Conservation (phyloP, 2,797 vertebrate species). For the Sparidentex hasta region DNA sequence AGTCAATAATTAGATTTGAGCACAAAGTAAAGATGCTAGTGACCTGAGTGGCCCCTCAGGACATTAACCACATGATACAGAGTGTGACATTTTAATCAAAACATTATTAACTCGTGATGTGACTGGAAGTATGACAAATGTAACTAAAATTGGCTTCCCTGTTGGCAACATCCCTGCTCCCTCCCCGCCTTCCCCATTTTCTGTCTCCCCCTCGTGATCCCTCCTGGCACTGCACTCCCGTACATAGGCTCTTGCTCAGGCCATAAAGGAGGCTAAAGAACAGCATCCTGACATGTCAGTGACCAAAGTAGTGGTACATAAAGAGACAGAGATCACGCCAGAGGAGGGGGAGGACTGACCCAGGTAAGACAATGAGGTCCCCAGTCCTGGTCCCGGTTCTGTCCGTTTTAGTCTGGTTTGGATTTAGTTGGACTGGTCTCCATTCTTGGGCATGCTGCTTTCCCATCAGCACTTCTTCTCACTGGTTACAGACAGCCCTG, state of each 20-base stretch:
- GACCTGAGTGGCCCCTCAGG: constrained; percentile 6
- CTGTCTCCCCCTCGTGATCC: constrained; percentile 93
- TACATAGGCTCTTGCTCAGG: constrained; percentile 99
- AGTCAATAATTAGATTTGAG: constrained; percentile 39
- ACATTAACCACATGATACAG: constrained; percentile 16
- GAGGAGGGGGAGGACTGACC: constrained; percentile 97
- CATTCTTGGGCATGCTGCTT: constrained; percentile 74
- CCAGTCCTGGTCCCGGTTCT: constrained; percentile 71
- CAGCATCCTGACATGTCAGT: constrained; percentile 99
- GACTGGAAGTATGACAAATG: constrained; percentile 59
- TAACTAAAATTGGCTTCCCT: constrained; percentile 71
- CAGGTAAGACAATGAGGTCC: constrained; percentile 92
- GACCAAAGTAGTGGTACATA: constrained; percentile 99
- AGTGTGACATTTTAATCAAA: constrained; percentile 53
- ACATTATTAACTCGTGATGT: constrained; percentile 57
- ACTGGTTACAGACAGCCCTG: constrained; percentile 53
- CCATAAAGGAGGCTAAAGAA: constrained; percentile 99
- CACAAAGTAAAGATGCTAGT: constrained; percentile 20
- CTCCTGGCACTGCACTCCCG: constrained; percentile 78
- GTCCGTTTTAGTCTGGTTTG: constrained; percentile 59
- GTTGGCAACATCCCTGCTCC: constrained; percentile 84
- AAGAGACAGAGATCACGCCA: constrained; percentile 99
- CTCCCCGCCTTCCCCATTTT: constrained; percentile 91
- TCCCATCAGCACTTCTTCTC: constrained; percentile 65
- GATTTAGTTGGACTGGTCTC: constrained; percentile 62